phyloP scores from a whole-genome alignment of 2,888 invertebrate species.

The Rapana venosa region DNA sequence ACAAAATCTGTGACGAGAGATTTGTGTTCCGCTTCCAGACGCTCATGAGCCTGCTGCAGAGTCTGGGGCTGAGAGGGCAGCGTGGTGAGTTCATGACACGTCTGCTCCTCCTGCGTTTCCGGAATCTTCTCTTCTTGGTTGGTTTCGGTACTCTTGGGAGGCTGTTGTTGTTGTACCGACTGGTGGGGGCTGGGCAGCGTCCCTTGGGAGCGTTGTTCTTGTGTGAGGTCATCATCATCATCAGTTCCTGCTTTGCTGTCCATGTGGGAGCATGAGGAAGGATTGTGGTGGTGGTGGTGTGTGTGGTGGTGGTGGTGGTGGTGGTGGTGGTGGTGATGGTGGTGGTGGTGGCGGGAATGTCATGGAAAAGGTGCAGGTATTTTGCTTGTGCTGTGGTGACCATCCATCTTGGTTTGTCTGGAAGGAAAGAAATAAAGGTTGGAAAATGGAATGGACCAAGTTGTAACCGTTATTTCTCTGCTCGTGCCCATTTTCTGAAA shows the following conservation, averaged over 20 bases:
- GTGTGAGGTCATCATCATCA: not conserved
- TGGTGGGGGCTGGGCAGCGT: too few relatives aligned
- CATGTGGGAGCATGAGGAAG: not conserved
- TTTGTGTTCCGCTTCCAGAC: not conserved
- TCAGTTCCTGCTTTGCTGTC: not conserved
- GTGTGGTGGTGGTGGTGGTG: not conserved
- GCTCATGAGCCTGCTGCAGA: too few relatives aligned
- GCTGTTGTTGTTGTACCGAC: not conserved
- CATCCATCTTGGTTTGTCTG: too few relatives aligned
- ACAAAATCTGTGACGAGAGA: not conserved
- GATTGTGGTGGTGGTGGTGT: not conserved
- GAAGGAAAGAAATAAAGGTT: too few relatives aligned
- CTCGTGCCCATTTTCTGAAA: too few relatives aligned
- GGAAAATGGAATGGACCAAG: too few relatives aligned
- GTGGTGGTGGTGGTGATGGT: not conserved
- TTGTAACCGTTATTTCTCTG: too few relatives aligned
- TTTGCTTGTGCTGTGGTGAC: too few relatives aligned
- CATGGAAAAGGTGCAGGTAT: not conserved
- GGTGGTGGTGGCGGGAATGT: not conserved
- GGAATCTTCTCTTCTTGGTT: not conserved
- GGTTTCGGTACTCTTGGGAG: not conserved
- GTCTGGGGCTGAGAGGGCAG: not conserved
- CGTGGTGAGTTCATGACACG: not conserved
- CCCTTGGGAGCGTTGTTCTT: not conserved
- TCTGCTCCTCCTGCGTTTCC: not conserved